Evolutionary conservation across 37 sponge, comb jelly and placozoan species (phyloP).

Genomic region (Amphimedon queenslandica): DNA sequence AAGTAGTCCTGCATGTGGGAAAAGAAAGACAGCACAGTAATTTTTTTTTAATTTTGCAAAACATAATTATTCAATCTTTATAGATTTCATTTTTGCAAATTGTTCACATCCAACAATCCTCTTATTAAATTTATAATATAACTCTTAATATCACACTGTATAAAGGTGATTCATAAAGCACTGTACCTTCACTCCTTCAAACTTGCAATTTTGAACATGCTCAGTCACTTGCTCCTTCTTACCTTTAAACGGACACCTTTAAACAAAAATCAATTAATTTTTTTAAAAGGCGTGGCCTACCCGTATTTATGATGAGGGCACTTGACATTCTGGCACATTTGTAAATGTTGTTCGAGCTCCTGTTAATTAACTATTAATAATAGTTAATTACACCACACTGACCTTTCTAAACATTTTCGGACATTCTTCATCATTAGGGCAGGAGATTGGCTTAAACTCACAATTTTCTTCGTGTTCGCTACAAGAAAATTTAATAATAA

Average conservation of each 20-base stretch:
- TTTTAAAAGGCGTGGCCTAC: slow-evolving; percentile 11
- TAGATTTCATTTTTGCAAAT: too few relatives aligned
- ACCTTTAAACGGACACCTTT: slow-evolving; percentile 67
- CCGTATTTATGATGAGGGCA: slow-evolving; percentile 67
- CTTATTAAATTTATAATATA: background rate
- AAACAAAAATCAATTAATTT: background rate
- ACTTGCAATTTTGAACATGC: slow-evolving; percentile 55
- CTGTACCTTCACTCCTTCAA: slow-evolving; percentile 66
- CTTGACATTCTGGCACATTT: slow-evolving; percentile 17
- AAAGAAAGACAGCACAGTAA: too few relatives aligned
- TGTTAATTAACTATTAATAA: background rate
- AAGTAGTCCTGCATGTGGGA: background rate
- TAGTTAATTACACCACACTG: background rate
- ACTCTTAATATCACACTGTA: background rate
- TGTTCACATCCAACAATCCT: too few relatives aligned
- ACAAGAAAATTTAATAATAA: background rate
- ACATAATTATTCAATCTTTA: too few relatives aligned
- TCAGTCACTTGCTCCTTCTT: slow-evolving; percentile 29
- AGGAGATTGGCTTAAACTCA: slow-evolving; percentile 56
- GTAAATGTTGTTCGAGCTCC: slow-evolving; percentile 36
- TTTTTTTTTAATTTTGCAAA: too few relatives aligned
- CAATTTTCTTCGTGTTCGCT: slow-evolving; percentile 75
- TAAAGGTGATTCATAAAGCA: too few relatives aligned
- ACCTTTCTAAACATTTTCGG: slow-evolving; percentile 55
- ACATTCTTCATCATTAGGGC: slow-evolving; percentile 72